Evolutionary conservation across 2,888 invertebrate genomes (phyloP).

Genomic region (Tricholauxania praeusta): DNA sequence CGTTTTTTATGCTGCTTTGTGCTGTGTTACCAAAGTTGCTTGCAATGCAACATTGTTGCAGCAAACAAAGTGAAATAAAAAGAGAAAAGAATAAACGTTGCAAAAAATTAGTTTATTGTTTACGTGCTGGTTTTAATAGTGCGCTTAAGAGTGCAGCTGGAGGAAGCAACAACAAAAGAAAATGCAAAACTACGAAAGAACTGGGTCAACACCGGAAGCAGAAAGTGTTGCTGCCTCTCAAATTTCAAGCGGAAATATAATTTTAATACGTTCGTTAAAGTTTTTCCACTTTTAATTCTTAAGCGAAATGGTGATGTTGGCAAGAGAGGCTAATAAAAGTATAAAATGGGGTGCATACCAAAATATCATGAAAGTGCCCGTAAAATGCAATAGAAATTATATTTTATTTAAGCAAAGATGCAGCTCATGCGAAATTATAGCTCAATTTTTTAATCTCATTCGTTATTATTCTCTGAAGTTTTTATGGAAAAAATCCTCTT

Average conservation of each 20-base stretch:
- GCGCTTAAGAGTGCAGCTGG: slow-evolving; percentile 3
- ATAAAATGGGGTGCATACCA: no score
- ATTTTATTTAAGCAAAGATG: no score
- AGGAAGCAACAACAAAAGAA: background rate
- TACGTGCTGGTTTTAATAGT: slow-evolving; percentile 25
- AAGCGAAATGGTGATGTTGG: background rate
- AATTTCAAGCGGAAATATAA: slow-evolving; percentile 27
- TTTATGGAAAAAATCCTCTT: no score
- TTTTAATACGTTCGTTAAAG: slow-evolving; percentile 27
- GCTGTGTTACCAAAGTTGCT: no score
- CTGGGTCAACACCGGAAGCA: slow-evolving; percentile 16
- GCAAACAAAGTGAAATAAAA: background rate
- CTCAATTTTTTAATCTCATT: no score
- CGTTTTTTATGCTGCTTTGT: no score
- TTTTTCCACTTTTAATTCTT: slow-evolving; percentile 8
- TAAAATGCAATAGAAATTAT: no score
- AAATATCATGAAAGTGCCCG: no score
- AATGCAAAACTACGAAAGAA: background rate
- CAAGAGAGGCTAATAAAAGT: no score
- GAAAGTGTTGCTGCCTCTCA: slow-evolving; percentile 15
- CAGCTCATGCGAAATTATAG: no score
- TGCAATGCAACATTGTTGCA: slow-evolving; percentile 8
- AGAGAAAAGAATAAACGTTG: no score
- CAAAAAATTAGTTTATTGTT: slow-evolving; percentile 31
- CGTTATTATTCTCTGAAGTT: no score